These are phyloP conservation scores for Acronicta psi DNA, from an alignment of 2,888 invertebrate species.

Conservation along the genomic window DNA sequence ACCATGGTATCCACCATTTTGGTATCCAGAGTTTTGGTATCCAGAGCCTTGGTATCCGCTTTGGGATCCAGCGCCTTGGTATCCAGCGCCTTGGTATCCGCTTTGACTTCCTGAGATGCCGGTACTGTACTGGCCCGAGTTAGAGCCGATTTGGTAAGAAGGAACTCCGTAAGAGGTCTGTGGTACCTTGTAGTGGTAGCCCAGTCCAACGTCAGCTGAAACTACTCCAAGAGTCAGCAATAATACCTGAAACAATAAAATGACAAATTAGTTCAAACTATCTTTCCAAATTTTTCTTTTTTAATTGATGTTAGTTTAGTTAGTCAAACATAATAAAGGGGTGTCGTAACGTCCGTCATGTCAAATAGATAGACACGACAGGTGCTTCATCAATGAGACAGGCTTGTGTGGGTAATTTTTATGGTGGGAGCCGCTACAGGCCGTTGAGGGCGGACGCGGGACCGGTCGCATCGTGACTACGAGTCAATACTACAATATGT, in stretches of 20 bases:
- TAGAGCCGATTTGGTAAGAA: constrained; percentile 65
- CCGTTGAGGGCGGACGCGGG: constrained; percentile 1
- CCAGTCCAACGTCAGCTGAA: constrained; percentile 75
- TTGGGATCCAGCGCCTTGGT: constrained; percentile 26
- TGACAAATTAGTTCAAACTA: constrained; percentile 15
- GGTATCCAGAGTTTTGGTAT: background rate
- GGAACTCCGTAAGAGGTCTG: constrained; percentile 81
- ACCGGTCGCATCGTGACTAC: constrained; percentile 38
- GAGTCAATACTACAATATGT: constrained; percentile 45
- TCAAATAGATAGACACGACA: background rate
- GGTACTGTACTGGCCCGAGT: constrained; percentile 58
- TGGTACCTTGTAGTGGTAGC: constrained; percentile 81
- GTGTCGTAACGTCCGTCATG: constrained; percentile 1
- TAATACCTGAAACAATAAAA: constrained; percentile 72
- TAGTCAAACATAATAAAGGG: background rate
- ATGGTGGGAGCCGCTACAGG: constrained; percentile 5
- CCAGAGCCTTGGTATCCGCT: constrained; percentile 28
- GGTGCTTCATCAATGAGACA: constrained; percentile 8
- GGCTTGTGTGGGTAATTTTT: constrained; percentile 16
- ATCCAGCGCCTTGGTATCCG: constrained; percentile 18
- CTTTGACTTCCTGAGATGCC: constrained; percentile 36
- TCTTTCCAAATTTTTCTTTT: background rate
- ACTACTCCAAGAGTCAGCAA: constrained; percentile 69
- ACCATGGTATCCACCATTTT: constrained; percentile 19
- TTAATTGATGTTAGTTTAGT: background rate